A percentile compares a stretch with the other conserved stretches of the same genome.
Evolutionary conservation across 2,888 invertebrate species (phyloP).

Genomic region (Cactoblastis cactorum): DNA sequence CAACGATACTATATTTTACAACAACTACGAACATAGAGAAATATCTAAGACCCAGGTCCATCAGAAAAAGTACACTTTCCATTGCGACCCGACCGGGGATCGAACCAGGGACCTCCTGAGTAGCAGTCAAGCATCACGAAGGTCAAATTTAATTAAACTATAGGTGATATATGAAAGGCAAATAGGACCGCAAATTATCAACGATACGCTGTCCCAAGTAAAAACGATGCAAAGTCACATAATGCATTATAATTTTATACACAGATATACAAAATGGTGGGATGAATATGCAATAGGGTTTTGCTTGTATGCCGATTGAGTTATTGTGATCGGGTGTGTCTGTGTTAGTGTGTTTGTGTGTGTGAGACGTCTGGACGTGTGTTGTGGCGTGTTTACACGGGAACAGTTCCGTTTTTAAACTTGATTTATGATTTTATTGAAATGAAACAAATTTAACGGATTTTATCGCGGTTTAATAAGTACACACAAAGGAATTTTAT

Average conservation of each 20-base stretch:
- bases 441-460: too few relatives aligned
- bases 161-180: background rate
- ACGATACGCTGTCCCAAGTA: constrained; percentile 23
- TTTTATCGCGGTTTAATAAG: too few relatives aligned
- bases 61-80: too few relatives aligned
- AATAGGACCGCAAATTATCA: constrained; percentile 4
- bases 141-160: too few relatives aligned
- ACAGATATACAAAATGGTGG: constrained; percentile 74
- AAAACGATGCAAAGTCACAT: constrained; percentile 61
- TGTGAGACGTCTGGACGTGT: constrained; percentile 22
- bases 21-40: too few relatives aligned
- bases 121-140: too few relatives aligned
- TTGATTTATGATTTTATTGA: too few relatives aligned
- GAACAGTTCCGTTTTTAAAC: background rate
- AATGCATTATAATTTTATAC: constrained; percentile 79
- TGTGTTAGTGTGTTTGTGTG: constrained; percentile 40
- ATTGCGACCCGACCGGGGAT: too few relatives aligned
- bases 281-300: constrained; percentile 76
- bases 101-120: too few relatives aligned
- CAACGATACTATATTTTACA: too few relatives aligned
- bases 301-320: constrained; percentile 69
- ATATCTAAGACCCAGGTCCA: too few relatives aligned
- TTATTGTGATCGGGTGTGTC: constrained; percentile 59
- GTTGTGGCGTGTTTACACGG: constrained; percentile 7
- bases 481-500: too few relatives aligned